Evolutionary conservation across 2,888 invertebrate species (phyloP), one percentile per base, ranked within the genome.

Genomic region (Xylocampa areola): DNA sequence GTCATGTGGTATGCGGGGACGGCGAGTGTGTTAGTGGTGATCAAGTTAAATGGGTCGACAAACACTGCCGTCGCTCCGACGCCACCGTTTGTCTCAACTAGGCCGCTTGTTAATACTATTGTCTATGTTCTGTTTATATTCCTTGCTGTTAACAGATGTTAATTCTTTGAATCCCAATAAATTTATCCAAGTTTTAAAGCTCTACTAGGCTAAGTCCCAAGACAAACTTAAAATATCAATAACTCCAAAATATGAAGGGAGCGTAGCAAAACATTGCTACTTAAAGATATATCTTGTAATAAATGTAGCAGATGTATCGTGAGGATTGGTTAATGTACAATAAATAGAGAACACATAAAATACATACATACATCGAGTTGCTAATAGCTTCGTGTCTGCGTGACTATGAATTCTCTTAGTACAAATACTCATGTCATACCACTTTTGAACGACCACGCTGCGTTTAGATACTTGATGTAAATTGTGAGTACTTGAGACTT

Each of bases 61-160:
- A 80, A 83, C 80, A 81, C 69, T 68, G 76, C 70, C 81, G 84
- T 63, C 86, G 80, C 76, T 83, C 82, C 84, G 88, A 82, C 86
- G 89, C 83, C 87, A 80, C 79, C 84, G 83, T 85, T 85, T 84
- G 82, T 82, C 85, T 83, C 86, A 92, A 90, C 90, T 90, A 88
- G 92, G 90, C 86, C 89, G 87, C 81, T 92, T 88, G 88, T 91
- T 92, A 90, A 84, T 86, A 81, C 87, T 78, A 88, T 89, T 88
- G 89, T 90, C 82, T 86, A 76, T 75, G 77, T 78, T 81, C 78
- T 84, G 84, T 89, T 86, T 86, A 81, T 82, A 85, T 68, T 80
- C 57, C 66, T 73, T 57, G 54, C 68, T 68, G 47, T 70, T 54
- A 50, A 63, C 54, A 60, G 63, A 65, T 59, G 69, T 68, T 61